Base-by-base conservation (phyloP, 2,888 invertebrate species). In the Rhagonycha fulva region DNA sequence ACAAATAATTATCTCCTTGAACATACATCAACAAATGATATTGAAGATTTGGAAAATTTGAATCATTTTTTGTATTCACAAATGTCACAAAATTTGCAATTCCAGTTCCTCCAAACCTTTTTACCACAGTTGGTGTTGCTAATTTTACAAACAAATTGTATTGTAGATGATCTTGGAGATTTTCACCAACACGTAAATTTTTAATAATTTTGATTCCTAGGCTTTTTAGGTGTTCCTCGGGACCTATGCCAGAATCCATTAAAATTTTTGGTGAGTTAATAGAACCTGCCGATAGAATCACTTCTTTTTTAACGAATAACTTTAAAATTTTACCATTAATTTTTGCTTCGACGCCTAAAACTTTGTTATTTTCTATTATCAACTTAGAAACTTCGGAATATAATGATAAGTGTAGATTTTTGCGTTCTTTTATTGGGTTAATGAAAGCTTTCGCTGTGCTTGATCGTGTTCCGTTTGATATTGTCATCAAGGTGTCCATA, bases 211-310 rank as follows among this genome's bases (percentile, higher is more conserved):
- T 84, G 28, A 87, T 86, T 7, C 83, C 83, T 9, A 85, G 71
- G 28, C 86, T 79, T 60, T 84, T 72, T 3, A 89, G 83, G 75
- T 88, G 87, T 9, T 85, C 82, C 30, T 80, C 82, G 0, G 88
- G 89, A 5, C 89, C 89, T 7, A 91, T 85, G 1, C 92, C 92
- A 7, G 91, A 91, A 62, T 92, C 83, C 90, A 91, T 89, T 74
- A 99, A 90, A 9, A 99, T 86, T 83, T 99, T 98, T 0, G 98
- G 98, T 0, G 95, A 93, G 80, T 94, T 97, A 77, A 99, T 93
- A 0, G 98, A 94, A 0, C 99, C 99, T 0, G 95, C 96, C 0
- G 95, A 92, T 11, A 97, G 85, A 77, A 98, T 95, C 0, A 98
- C 94, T 88, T 96, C 96, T 74, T 93, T 92, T 75, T 90, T 91